phyloP scores from a whole-genome alignment of 2,797 vertebrate species.

The Triplophysa bombifrons region DNA sequence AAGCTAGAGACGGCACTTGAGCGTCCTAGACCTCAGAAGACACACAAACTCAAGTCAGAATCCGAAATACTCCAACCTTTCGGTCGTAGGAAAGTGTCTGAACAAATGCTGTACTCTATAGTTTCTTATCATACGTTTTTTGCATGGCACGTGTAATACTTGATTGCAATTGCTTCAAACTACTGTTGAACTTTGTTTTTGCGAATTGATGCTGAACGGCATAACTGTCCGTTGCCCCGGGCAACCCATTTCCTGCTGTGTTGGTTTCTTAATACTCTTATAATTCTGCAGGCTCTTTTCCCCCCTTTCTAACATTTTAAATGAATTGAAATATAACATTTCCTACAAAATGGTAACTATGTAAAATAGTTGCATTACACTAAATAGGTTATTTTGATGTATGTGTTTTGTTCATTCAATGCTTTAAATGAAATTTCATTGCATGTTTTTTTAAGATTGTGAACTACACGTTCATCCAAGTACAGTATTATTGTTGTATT shows the following conservation, averaged over 20 bases:
- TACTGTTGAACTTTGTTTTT: background rate
- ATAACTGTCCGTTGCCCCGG: background rate
- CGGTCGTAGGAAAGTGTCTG: background rate
- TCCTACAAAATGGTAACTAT: too few relatives aligned
- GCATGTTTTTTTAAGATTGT: too few relatives aligned
- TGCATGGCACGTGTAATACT: background rate
- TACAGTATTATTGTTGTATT: too few relatives aligned
- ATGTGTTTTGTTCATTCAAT: too few relatives aligned
- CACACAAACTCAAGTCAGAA: conserved; percentile 17
- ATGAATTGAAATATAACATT: background rate
- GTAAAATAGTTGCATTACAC: too few relatives aligned
- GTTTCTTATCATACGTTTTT: background rate
- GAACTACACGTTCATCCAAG: too few relatives aligned
- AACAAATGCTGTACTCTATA: background rate
- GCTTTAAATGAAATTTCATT: too few relatives aligned
- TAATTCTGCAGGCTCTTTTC: background rate
- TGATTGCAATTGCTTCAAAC: background rate
- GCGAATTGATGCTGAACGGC: background rate
- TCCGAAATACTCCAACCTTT: background rate
- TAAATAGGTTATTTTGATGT: too few relatives aligned
- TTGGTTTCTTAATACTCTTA: background rate
- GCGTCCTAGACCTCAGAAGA: conserved; percentile 7
- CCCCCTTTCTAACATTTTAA: background rate
- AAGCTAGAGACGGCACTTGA: conserved; percentile 13
- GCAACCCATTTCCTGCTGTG: background rate